A percentile compares a stretch with the other conserved stretches of the same genome.
phyloP scores from a whole-genome alignment of 2,113 vertebrate genomes.

The Sakesphorus luctuosus region DNA sequence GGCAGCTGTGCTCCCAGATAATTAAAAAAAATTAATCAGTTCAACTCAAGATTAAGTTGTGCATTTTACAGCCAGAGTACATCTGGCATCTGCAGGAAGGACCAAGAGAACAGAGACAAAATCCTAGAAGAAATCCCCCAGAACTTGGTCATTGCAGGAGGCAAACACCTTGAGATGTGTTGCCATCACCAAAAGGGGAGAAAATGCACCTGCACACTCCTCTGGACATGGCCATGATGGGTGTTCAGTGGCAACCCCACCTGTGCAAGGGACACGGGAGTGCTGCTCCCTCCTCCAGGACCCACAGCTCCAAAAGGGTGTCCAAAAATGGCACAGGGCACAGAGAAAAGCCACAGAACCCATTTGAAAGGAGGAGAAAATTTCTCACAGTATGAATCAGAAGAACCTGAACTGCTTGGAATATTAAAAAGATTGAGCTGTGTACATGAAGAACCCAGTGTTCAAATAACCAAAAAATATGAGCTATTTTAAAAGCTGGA shows the following conservation, averaged over 20 bases:
- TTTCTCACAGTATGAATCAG: slow-evolving; percentile 3
- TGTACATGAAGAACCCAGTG: not conserved
- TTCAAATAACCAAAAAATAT: not conserved
- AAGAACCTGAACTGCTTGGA: not conserved
- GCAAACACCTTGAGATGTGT: not conserved
- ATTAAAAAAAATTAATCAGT: not conserved
- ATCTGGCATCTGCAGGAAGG: not conserved
- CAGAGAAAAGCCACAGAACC: slow-evolving; percentile 16
- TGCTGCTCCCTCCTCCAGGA: not conserved
- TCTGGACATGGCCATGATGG: not conserved
- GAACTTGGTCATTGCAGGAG: not conserved
- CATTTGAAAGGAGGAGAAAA: not conserved
- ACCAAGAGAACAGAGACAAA: not conserved
- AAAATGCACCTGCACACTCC: not conserved
- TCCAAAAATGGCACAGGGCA: not conserved
- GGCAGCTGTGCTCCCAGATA: not conserved
- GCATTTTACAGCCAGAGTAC: not conserved
- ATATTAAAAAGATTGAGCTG: not conserved
- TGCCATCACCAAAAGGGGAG: not conserved
- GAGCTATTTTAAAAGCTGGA: not conserved
- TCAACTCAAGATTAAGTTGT: not conserved
- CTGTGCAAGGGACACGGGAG: not conserved
- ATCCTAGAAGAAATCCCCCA: not conserved
- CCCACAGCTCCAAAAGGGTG: not conserved
- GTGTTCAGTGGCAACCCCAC: not conserved